Percentiles rank a stretch among this genome's conserved stretches.
These are phyloP conservation scores for Corbicula japonica DNA, from an alignment of 2,888 invertebrate species.

Conservation along the genomic window DNA sequence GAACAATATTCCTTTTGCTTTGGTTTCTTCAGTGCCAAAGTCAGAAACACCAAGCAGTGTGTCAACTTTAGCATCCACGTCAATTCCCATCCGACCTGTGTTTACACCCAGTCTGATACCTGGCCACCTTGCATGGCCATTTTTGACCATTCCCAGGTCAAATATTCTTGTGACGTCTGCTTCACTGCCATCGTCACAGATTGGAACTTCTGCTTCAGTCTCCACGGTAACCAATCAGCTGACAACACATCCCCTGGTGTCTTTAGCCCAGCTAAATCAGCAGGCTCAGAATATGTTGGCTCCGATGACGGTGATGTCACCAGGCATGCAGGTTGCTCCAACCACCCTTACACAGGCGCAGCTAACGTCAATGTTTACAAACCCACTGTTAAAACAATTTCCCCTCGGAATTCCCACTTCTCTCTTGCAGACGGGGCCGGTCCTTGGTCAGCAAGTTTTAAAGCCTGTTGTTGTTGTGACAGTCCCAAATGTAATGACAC, in stretches of 20 bases:
- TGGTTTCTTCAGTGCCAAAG: conserved; percentile 35
- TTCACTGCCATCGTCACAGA: conserved; percentile 10
- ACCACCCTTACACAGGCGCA: conserved; percentile 63
- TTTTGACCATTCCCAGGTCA: conserved; percentile 59
- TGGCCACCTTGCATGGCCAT: conserved; percentile 55
- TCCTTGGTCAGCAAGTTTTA: conserved; percentile 57
- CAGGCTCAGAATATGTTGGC: conserved; percentile 74
- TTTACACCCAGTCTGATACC: conserved; percentile 53
- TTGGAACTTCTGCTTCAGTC: conserved; percentile 13
- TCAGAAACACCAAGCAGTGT: conserved; percentile 15
- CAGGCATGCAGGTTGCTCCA: conserved; percentile 67
- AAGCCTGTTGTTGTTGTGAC: conserved; percentile 58
- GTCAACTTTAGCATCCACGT: conserved; percentile 32
- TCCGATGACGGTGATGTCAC: conserved; percentile 77
- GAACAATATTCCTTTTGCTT: conserved; percentile 45
- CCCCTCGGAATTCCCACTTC: conserved; percentile 71
- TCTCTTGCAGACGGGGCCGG: conserved; percentile 66
- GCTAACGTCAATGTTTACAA: conserved; percentile 67
- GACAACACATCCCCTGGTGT: conserved; percentile 67
- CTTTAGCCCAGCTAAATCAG: conserved; percentile 70
- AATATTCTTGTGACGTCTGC: conserved; percentile 46
- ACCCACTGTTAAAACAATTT: conserved; percentile 71
- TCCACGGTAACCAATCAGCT: conserved; percentile 51
- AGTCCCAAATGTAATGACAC: conserved; percentile 58
- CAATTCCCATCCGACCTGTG: conserved; percentile 54